Base-by-base conservation (phyloP, 2,888 invertebrate genomes). In the Asteroscopus sphinx region DNA sequence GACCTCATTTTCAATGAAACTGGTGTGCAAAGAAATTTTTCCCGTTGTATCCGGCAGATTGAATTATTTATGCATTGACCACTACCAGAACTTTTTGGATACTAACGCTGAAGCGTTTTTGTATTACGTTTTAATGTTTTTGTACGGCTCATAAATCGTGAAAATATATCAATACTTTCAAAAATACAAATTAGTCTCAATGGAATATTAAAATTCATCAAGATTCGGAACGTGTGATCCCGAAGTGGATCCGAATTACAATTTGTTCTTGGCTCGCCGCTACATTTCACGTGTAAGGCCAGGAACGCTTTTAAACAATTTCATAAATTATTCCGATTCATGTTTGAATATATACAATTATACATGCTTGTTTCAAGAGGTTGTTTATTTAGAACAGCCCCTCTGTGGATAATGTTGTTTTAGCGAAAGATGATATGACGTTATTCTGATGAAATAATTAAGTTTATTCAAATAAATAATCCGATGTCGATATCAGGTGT, bases 1-100 rank as follows among this genome's bases (percentile, higher is more conserved):
- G 73, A 68, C 76, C 76, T 72, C 64, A 48, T 68, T 75, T 57
- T 48, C 41, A 59, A 42, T 49, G 2, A 48, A 54, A 47, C 30
- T 25, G 41, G 56, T 62, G 57, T 45, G 54, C 37, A 54, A 53
- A 58, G 62, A 60, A 60, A 62, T 55, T 61, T 61, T 68, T 68
- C 70, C 70, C 52, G 13, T 40, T 47, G 36, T 33, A 36, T 21
- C 3, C 3, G 26, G 30, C 42, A 48, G 42, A 57, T 47, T 49
- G 33, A 26, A 13, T n/a, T n/a, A n/a, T n/a, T n/a, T n/a, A n/a
- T n/a, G n/a, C n/a, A n/a, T n/a, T n/a, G n/a, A n/a, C n/a, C n/a
- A n/a, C n/a, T n/a, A n/a, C n/a, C n/a, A n/a, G n/a, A n/a, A n/a
- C n/a, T n/a, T n/a, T n/a, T n/a, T n/a, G n/a, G n/a, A n/a, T n/a